Evolutionary conservation across 2,113 vertebrate species (phyloP).

Genomic region (Vombatus ursinus): DNA sequence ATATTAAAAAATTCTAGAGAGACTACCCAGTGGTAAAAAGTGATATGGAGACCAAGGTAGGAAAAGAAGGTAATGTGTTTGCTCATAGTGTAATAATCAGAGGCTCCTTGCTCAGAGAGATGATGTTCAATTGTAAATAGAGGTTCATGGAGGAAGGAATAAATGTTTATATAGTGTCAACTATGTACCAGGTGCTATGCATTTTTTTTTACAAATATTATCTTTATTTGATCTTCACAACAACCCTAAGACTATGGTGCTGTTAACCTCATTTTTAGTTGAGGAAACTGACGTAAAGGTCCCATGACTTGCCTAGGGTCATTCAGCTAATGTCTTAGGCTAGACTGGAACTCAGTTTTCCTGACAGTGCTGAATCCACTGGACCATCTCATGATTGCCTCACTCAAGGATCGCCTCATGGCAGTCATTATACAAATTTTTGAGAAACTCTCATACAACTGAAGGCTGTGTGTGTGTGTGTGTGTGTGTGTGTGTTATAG

Average conservation of each 20-base stretch:
- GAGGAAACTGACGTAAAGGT: not conserved
- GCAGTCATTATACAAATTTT: not conserved
- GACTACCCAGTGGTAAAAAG: not conserved
- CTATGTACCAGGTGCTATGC: not conserved
- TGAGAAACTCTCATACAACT: not conserved
- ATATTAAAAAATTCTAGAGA: not conserved
- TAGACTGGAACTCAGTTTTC: not conserved
- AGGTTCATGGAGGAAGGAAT: not conserved
- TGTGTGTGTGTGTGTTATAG: no score
- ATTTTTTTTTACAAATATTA: not conserved
- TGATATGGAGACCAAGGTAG: not conserved
- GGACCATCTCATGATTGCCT: no score
- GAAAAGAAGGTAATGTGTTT: not conserved
- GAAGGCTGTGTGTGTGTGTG: not conserved
- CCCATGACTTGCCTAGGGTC: not conserved
- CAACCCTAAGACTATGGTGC: not conserved
- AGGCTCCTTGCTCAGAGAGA: not conserved
- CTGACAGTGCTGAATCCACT: not conserved
- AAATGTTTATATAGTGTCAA: not conserved
- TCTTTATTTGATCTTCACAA: not conserved
- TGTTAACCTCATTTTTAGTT: not conserved
- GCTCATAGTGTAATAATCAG: not conserved
- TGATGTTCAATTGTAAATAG: not conserved
- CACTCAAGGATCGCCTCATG: not conserved
- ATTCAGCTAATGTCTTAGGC: not conserved